Base-by-base conservation (phyloP, 2,888 invertebrate species). In the Mamestra brassicae region DNA sequence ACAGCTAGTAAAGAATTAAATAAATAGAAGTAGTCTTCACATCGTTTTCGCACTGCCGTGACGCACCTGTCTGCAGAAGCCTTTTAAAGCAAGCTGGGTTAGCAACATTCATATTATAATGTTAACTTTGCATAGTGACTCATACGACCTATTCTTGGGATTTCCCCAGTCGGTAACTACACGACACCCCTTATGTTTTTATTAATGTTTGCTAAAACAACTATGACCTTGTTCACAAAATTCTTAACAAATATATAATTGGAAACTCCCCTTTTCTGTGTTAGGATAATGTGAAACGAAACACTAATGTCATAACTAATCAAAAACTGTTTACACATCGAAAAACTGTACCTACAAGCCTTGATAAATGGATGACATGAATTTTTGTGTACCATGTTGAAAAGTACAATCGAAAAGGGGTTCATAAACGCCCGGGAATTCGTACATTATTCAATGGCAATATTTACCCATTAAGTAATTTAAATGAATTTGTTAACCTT, bases 111-210 rank as follows among this genome's bases (percentile, higher is more conserved):
- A 38, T n/a, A 36, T 57, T 47, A 34, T 15, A 63, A 36, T 55
- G 38, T 26, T 11, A 3, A 38, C 17, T 63, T 67, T 54, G 64
- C 58, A 68, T 55, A 34, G 45, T 79, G 70, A 79, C 45, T 79
- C 79, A 76, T 81, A 11, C 38, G 6, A 65, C n/a, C 58, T 36
- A 52, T 38, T 15, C 34, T 57, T 57, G 81, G 79, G 76, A 50
- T 47, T 79, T 65, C 79, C 79, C 52, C 2, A 36, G 17, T 42
- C 34, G 58, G 58, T 58, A 15, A 26, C 13, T 10, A 11, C 26
- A 52, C 45, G 50, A 45, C 26, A 74, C 57, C 80, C 66, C n/a
- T 62, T 36, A 52, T 38, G 5, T 34, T 55, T 52, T 50, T 2
- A 26, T 42, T 26, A 13, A 36, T 7, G 36, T 71, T 67, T 55